phyloP scores from a whole-genome alignment of 2,888 invertebrate species.

The Aleiodes alternator region DNA sequence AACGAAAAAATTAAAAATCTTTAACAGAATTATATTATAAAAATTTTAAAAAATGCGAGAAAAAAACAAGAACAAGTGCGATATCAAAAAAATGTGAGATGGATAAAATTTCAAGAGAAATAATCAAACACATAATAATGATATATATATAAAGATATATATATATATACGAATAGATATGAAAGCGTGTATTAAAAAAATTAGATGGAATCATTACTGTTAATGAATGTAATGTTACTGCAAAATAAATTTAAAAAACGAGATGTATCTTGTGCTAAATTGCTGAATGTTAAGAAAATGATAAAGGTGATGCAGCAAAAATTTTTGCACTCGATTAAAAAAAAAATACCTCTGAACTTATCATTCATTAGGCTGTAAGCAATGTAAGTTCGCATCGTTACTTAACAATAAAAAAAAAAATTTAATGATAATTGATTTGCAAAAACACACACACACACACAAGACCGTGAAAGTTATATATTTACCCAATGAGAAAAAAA shows the following conservation, averaged over 20 bases:
- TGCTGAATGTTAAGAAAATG: slow-evolving; percentile 40
- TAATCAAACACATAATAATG: slow-evolving; percentile 59
- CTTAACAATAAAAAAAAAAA: slow-evolving; percentile 40
- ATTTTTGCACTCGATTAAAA: slow-evolving; percentile 51
- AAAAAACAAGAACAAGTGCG: slow-evolving; percentile 46
- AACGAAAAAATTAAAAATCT: slow-evolving; percentile 16
- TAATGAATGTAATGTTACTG: slow-evolving; percentile 55
- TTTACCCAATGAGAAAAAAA: slow-evolving; percentile 42
- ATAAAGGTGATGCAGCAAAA: slow-evolving; percentile 44
- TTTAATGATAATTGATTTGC: no score
- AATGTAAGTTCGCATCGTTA: slow-evolving; percentile 52
- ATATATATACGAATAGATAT: slow-evolving; percentile 39
- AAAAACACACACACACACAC: slow-evolving; percentile 18
- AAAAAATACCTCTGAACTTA: slow-evolving; percentile 45
- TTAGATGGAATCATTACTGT: slow-evolving; percentile 51
- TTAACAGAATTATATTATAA: slow-evolving; percentile 20
- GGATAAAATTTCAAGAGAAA: slow-evolving; percentile 54
- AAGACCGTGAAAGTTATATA: slow-evolving; percentile 48
- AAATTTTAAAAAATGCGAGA: slow-evolving; percentile 26
- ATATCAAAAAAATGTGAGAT: no score
- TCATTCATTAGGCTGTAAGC: slow-evolving; percentile 51
- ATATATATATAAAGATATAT: slow-evolving; percentile 37
- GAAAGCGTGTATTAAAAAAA: slow-evolving; percentile 21
- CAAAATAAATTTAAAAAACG: slow-evolving; percentile 44
- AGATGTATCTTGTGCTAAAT: slow-evolving; percentile 52